phyloP scores from a whole-genome alignment of 1,140 invertebrate species.

The Pararge aegeria region DNA sequence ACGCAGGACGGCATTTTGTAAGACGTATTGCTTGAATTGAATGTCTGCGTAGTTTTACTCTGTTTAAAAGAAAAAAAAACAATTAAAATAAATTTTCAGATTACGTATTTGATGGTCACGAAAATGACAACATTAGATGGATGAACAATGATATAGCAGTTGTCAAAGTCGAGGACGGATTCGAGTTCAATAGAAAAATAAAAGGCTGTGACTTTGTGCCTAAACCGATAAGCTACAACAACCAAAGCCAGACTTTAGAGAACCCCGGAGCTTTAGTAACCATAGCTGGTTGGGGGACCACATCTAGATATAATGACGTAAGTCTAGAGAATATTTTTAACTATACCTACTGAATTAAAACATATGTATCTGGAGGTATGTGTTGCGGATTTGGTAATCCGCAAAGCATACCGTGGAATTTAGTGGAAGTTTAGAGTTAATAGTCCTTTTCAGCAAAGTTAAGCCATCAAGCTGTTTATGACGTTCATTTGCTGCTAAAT shows the following conservation, averaged over 20 bases:
- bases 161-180: slow-evolving; percentile 62
- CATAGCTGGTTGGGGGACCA: slow-evolving; percentile 64
- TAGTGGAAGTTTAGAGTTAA: no score
- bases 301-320: slow-evolving; percentile 59
- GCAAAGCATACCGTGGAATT: no score
- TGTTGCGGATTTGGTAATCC: no score
- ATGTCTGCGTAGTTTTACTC: no score
- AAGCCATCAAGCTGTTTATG: no score
- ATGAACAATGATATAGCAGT: slow-evolving; percentile 73
- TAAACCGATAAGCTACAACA: slow-evolving; percentile 60
- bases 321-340: slow-evolving; percentile 9
- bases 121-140: slow-evolving; percentile 68
- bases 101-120: slow-evolving; percentile 67
- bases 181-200: slow-evolving; percentile 57
- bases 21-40: no score
- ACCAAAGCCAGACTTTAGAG: slow-evolving; percentile 57
- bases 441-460: no score
- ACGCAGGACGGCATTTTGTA: no score
- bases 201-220: slow-evolving; percentile 62
- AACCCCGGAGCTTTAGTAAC: slow-evolving; percentile 49
- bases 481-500: no score
- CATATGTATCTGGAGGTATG: background rate
- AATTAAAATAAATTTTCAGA: slow-evolving; percentile 40
- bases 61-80: no score
- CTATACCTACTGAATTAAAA: no score